Evolutionary conservation across 2,888 invertebrate genomes (phyloP).

Genomic region (Tanypteryx hageni): DNA sequence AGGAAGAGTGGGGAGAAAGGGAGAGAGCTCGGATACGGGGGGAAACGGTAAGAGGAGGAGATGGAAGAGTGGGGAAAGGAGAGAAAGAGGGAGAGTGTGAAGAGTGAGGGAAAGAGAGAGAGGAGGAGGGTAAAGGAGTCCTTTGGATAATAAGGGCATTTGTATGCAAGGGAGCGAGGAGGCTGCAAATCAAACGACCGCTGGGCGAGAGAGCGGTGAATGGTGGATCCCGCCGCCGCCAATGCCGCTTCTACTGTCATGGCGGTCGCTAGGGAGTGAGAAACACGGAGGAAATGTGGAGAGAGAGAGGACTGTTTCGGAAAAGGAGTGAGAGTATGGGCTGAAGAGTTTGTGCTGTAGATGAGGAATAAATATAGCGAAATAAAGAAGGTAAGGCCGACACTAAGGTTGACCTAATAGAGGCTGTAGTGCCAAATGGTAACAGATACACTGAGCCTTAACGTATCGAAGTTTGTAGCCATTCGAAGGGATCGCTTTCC

Average conservation of each 20-base stretch:
- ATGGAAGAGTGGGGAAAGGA: neutral
- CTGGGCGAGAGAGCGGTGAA: neutral
- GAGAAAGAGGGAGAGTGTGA: neutral
- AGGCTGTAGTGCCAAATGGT: too few relatives aligned
- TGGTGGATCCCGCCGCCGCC: neutral
- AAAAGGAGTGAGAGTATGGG: too few relatives aligned
- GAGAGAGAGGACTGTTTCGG: neutral
- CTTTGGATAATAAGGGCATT: slow-evolving; percentile 58
- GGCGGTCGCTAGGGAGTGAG: neutral
- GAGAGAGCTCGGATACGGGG: neutral
- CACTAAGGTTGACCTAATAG: too few relatives aligned
- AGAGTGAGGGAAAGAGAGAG: neutral
- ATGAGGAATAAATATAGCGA: too few relatives aligned
- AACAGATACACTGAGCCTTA: too few relatives aligned
- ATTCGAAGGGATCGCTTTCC: too few relatives aligned
- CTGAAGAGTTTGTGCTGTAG: too few relatives aligned
- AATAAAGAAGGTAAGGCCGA: too few relatives aligned
- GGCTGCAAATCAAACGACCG: slow-evolving; percentile 53
- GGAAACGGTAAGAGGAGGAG: neutral
- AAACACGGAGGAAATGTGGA: neutral
- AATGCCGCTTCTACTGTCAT: slow-evolving; percentile 22
- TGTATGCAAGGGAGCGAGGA: slow-evolving; percentile 57
- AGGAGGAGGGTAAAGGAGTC: neutral
- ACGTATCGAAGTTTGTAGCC: too few relatives aligned
- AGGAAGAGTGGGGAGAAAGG: neutral